These are phyloP conservation scores for Athripsodes cinereus DNA, from an alignment of 2,888 invertebrate species.

Conservation along the genomic window DNA sequence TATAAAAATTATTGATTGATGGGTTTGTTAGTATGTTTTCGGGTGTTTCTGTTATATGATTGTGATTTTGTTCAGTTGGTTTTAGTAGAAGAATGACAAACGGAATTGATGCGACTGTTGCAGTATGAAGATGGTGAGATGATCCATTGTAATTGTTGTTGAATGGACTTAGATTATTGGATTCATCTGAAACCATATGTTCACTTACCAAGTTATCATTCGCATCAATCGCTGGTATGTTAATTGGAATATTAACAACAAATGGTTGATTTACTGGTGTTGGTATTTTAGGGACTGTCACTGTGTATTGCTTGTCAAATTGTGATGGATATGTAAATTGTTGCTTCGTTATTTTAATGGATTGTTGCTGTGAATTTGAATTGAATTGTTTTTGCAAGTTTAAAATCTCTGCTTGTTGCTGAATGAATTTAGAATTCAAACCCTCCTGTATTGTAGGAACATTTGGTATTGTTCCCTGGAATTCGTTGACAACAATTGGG, in stretches of 20 bases:
- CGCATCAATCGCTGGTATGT: slow-evolving; percentile 33
- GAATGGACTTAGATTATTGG: not conserved
- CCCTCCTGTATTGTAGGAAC: slow-evolving; percentile 7
- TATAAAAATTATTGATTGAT: slow-evolving; percentile 31
- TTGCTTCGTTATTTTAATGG: slow-evolving; percentile 33
- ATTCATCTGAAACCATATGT: slow-evolving; percentile 28
- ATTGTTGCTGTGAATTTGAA: slow-evolving; percentile 20
- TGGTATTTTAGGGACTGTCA: slow-evolving; percentile 32
- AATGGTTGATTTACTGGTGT: slow-evolving; percentile 29
- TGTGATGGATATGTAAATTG: slow-evolving; percentile 33
- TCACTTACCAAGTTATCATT: slow-evolving; percentile 46
- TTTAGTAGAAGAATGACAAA: slow-evolving; percentile 15
- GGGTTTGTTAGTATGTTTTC: slow-evolving; percentile 32
- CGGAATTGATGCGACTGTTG: slow-evolving; percentile 7
- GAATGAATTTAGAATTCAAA: not conserved
- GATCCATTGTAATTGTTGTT: not conserved
- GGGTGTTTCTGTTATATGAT: not conserved
- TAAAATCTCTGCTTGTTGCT: slow-evolving; percentile 13
- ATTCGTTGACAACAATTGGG: not conserved
- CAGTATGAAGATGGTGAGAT: not conserved
- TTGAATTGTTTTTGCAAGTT: slow-evolving; percentile 17
- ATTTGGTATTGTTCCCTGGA: slow-evolving; percentile 8
- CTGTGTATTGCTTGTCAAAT: slow-evolving; percentile 34
- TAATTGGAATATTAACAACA: slow-evolving; percentile 28
- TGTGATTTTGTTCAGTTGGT: slow-evolving; percentile 2